Evolutionary conservation across 2,113 vertebrate genomes (phyloP), one percentile per base, ranked within the genome.

Genomic region (Cheilinus undulatus): DNA sequence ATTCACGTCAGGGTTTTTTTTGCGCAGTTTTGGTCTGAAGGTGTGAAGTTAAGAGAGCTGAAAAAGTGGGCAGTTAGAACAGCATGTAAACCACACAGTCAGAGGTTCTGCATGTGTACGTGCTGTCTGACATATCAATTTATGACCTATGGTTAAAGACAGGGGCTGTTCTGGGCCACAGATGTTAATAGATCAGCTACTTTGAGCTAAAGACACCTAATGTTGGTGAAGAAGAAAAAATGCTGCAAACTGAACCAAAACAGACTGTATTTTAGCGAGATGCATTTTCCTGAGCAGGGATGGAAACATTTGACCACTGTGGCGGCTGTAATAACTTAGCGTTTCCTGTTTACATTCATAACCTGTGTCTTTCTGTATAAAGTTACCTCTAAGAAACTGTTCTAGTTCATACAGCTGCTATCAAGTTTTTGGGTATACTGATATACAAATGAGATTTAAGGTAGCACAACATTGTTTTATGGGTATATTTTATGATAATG

Each of bases 131-230:
- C 6, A 30, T 49, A 60, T 70, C 3, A n/a, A 28, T 82, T 83
- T 67, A 79, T 23, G 32, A 24, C 46, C 22, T 53, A 61, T 43
- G 28, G 52, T 75, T 72, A 81, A 83, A 76, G 62, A 60, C 58
- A 72, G 0, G 3, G 65, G 78, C 43, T 51, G 42, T 27, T 75
- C n/a, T 43, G 51, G 2, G 23, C 52, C 73, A 49, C 75, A 64
- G 75, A 42, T 24, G 75, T 67, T 70, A 56, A 83, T 42, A 61
- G 34, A 73, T n/a, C n/a, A n/a, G n/a, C n/a, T 42, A 38, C 60
- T 40, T 43, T 34, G 36, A 0, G 1, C 28, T 64, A 84, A 82
- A 69, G 45, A 52, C 58, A 49, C 36, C 61, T 72, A 48, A 36
- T 72, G 74, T 59, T 45, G 43, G 23, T 27, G n/a, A n/a, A n/a